A percentile compares a stretch with the other conserved stretches of the same genome.
phyloP scores from a whole-genome alignment of 2,797 vertebrate species.

The Agapornis canus region DNA sequence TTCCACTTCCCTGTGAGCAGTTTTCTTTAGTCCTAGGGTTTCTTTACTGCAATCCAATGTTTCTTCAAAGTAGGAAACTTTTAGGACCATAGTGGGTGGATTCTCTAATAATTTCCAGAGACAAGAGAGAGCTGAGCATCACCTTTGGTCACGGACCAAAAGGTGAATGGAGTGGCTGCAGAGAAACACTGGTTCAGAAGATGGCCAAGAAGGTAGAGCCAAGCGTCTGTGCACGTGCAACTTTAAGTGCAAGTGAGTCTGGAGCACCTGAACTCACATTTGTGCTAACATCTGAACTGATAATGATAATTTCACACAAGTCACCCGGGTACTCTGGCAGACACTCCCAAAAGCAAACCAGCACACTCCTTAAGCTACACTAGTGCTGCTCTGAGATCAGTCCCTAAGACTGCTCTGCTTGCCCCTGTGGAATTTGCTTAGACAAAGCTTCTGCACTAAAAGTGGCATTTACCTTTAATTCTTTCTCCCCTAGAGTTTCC shows the following conservation, averaged over 20 bases:
- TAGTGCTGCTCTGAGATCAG: background rate
- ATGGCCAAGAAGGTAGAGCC: background rate
- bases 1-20: background rate
- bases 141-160: background rate
- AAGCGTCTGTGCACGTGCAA: background rate
- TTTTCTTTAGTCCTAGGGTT: background rate
- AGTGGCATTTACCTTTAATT: slow-evolving; percentile 52
- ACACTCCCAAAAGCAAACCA: background rate
- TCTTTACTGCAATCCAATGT: background rate
- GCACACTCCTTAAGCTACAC: background rate
- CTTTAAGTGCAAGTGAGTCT: background rate
- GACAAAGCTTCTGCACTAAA: background rate
- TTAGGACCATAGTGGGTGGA: background rate
- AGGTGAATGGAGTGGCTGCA: background rate
- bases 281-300: background rate
- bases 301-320: background rate
- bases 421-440: background rate
- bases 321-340: background rate
- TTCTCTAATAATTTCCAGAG: background rate
- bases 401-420: background rate
- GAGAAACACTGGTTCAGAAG: background rate
- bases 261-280: background rate
- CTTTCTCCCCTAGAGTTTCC: slow-evolving; percentile 24
- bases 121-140: background rate
- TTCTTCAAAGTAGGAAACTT: background rate